Evolutionary conservation across 1,140 invertebrate genomes (phyloP).

Genomic region (Drosophila leontia): DNA sequence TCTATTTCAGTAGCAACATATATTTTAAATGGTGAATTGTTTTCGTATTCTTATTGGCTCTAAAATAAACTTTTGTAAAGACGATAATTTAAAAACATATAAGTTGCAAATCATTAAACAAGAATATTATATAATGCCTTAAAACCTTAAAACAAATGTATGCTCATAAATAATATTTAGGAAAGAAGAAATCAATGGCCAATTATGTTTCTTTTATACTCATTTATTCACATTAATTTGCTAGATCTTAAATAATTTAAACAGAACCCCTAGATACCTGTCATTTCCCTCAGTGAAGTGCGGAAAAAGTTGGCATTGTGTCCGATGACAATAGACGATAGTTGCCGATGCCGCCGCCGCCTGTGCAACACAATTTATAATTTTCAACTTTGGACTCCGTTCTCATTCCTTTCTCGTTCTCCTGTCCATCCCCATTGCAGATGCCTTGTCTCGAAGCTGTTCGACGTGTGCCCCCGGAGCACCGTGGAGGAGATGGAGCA

Average conservation of each 20-base stretch:
- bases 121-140: too few species aligned
- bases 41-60: too few species aligned
- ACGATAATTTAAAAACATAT: too few species aligned
- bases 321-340: slow-evolving; percentile 34
- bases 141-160: neutral
- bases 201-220: neutral
- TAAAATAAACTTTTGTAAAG: too few species aligned
- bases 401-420: slow-evolving; percentile 3
- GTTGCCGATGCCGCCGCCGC: slow-evolving; percentile 3
- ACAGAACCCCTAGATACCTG: too few species aligned
- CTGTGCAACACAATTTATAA: slow-evolving; percentile 53
- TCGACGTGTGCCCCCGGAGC: slow-evolving; percentile 96
- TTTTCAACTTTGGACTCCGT: slow-evolving; percentile 31
- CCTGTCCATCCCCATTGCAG: slow-evolving; percentile 80
- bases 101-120: too few species aligned
- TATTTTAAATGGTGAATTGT: too few species aligned
- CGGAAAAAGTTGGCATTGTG: slow-evolving; percentile 24
- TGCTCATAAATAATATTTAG: neutral
- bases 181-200: neutral
- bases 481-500: slow-evolving; percentile 96
- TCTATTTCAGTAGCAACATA: too few species aligned
- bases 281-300: slow-evolving; percentile 2
- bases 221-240: too few species aligned
- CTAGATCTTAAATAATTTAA: neutral
- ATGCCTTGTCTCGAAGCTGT: slow-evolving; percentile 95